phyloP scores from a whole-genome alignment of 2,113 vertebrate genomes.

The Eptesicus fuscus region DNA sequence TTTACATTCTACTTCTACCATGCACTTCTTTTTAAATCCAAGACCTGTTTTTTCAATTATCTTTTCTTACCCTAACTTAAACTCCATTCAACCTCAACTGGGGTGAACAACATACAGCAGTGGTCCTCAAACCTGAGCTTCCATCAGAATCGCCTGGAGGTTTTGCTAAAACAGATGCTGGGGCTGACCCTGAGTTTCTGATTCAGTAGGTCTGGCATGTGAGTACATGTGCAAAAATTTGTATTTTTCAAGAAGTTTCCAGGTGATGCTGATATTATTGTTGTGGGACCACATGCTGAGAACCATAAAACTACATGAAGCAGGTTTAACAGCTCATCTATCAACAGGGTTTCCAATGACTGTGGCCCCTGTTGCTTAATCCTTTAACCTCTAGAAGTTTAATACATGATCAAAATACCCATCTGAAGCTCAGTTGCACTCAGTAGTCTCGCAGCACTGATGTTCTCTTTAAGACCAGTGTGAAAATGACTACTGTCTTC shows the following conservation, averaged over 20 bases:
- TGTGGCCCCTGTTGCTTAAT: neutral
- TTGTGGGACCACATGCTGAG: neutral
- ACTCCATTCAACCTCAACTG: neutral
- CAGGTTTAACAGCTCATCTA: neutral
- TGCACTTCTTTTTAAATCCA: neutral
- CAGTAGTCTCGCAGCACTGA: neutral
- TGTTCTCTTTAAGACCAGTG: neutral
- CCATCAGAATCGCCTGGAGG: neutral
- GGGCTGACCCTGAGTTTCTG: neutral
- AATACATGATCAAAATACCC: neutral
- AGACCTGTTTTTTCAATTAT: neutral
- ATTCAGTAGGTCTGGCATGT: neutral
- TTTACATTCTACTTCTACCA: neutral
- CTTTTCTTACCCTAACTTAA: neutral
- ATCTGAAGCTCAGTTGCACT: neutral
- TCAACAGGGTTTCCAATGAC: neutral
- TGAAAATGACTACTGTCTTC: constrained; percentile 24
- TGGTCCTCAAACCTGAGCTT: neutral
- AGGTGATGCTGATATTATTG: neutral
- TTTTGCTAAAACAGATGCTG: neutral
- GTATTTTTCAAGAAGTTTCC: neutral
- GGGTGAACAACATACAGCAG: no score
- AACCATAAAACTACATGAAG: neutral
- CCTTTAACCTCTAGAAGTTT: neutral
- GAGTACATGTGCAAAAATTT: neutral